Evolutionary conservation across 2,113 vertebrate species (phyloP).

Genomic region (Rissa tridactyla): DNA sequence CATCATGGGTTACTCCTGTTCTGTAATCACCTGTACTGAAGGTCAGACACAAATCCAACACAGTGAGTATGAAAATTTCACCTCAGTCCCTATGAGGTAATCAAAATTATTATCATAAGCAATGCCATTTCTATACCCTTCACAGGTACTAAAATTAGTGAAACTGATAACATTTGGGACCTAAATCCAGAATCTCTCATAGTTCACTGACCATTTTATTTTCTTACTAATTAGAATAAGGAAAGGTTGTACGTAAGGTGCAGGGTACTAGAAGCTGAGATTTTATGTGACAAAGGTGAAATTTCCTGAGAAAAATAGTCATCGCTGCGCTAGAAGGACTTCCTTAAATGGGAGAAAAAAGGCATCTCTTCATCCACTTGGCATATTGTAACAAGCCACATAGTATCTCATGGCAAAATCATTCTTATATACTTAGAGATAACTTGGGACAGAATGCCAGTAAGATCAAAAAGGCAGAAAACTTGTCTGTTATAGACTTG

Average conservation of each 20-base stretch:
- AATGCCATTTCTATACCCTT: neutral
- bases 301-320: neutral
- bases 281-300: neutral
- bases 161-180: neutral
- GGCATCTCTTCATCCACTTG: neutral
- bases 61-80: neutral
- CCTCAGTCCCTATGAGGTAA: neutral
- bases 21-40: neutral
- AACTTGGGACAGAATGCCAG: neutral
- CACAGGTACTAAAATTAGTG: neutral
- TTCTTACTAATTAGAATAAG: neutral
- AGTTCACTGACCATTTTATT: neutral
- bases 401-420: neutral
- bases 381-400: neutral
- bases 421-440: neutral
- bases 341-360: neutral
- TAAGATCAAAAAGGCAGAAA: neutral
- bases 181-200: neutral
- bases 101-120: neutral
- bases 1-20: neutral
- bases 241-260: neutral
- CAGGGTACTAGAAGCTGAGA: neutral
- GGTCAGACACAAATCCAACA: neutral
- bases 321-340: neutral
- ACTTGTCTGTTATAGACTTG: neutral